Percentiles rank a stretch among this genome's conserved stretches.
Conservation (phyloP, 2,113 vertebrate genomes). For the Grantiella picta region DNA sequence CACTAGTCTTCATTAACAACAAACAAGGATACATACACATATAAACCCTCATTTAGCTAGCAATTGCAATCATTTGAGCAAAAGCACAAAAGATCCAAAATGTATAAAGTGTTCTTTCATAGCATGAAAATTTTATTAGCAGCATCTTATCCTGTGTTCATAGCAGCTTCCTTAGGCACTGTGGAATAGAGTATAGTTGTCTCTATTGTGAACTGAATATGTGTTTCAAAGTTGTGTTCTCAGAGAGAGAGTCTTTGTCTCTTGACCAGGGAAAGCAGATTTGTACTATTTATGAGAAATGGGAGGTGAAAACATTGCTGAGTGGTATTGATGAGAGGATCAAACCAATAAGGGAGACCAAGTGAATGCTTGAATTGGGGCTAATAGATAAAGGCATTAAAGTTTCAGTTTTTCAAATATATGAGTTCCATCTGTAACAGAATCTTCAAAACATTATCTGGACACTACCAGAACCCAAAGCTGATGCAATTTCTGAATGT, state of each 20-base stretch:
- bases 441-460: neutral
- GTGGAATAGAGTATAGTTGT: neutral
- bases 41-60: neutral
- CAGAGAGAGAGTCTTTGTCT: neutral
- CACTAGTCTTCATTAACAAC: neutral
- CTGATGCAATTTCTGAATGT: neutral
- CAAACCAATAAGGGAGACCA: neutral
- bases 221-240: neutral
- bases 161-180: neutral
- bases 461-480: neutral
- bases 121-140: neutral
- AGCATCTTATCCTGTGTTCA: neutral
- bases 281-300: neutral
- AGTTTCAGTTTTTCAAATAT: neutral
- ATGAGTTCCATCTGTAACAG: neutral
- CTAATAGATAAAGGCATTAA: neutral
- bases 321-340: neutral
- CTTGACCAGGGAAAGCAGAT: neutral
- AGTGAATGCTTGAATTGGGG: neutral
- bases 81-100: neutral
- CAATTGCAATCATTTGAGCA: neutral
- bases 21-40: neutral
- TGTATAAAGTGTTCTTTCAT: accelerated
- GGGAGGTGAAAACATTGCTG: neutral
- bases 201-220: neutral